These are phyloP conservation scores for Synanceia verrucosa DNA, from an alignment of 2,797 vertebrate genomes.

Conservation along the genomic window DNA sequence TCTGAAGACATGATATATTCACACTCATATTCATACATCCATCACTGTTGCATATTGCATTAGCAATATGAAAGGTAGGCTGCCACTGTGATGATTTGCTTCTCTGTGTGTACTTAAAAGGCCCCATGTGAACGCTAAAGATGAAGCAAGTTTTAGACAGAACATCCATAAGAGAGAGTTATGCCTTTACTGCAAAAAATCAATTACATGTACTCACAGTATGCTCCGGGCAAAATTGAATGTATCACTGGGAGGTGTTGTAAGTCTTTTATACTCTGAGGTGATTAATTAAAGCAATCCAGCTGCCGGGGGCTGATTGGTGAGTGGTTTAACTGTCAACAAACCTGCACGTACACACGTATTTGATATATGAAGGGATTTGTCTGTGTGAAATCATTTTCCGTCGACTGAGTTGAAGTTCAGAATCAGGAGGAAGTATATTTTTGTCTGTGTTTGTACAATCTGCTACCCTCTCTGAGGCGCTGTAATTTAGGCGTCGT, in stretches of 20 bases:
- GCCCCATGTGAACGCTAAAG: constrained; percentile 36
- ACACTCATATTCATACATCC: constrained; percentile 14
- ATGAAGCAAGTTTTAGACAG: constrained; percentile 49
- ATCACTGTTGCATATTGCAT: constrained; percentile 24
- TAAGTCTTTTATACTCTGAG: constrained; percentile 46
- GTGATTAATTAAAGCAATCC: constrained; percentile 53
- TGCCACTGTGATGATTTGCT: constrained; percentile 45
- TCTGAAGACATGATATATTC: constrained; percentile 20
- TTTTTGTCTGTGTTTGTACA: neutral
- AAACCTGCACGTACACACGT: constrained; percentile 21
- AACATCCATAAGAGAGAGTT: constrained; percentile 56
- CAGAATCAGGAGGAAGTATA: neutral
- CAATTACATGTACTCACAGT: constrained; percentile 45
- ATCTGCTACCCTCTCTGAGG: neutral
- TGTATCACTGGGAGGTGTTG: constrained; percentile 53
- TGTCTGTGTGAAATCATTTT: constrained; percentile 12
- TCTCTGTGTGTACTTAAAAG: constrained; percentile 50
- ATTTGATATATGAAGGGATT: constrained; percentile 8
- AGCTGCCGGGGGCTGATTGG: constrained; percentile 42
- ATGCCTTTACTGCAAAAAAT: constrained; percentile 50
- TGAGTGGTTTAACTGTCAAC: constrained; percentile 36
- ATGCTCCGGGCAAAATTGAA: constrained; percentile 51
- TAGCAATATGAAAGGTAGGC: constrained; percentile 29
- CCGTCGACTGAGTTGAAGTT: neutral
- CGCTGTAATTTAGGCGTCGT: constrained; percentile 3